Percentiles rank a stretch among this genome's conserved stretches.
phyloP scores from a whole-genome alignment of 2,888 invertebrate species.

The Hydroisotoma schaefferi region DNA sequence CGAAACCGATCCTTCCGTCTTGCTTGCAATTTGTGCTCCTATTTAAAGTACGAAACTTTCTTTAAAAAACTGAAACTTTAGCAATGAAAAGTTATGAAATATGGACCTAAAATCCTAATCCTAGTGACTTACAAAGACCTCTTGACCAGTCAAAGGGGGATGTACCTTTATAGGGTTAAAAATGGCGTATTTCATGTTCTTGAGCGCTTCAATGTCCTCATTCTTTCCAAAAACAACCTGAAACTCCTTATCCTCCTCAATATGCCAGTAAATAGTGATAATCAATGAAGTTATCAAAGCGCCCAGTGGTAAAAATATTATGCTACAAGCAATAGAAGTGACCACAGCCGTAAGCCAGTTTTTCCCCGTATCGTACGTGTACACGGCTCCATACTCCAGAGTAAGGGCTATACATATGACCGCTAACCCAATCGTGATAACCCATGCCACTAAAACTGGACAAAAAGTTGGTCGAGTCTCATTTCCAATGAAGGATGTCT shows the following conservation, averaged over 20 bases:
- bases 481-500: too few species aligned
- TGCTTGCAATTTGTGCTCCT: too few species aligned
- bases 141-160: conserved; percentile 23
- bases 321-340: too few species aligned
- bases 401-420: not conserved
- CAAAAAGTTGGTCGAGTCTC: too few species aligned
- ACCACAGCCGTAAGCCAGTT: too few species aligned
- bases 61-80: conserved; percentile 18
- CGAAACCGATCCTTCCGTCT: conserved; percentile 13
- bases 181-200: not conserved
- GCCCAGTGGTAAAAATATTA: too few species aligned
- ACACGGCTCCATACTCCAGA: too few species aligned
- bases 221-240: conserved; percentile 15
- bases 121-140: conserved; percentile 17
- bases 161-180: conserved; percentile 21
- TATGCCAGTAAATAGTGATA: too few species aligned
- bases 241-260: conserved; percentile 23
- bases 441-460: not conserved
- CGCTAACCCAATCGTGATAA: not conserved
- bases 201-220: not conserved
- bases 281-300: too few species aligned
- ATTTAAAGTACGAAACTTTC: too few species aligned
- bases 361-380: too few species aligned
- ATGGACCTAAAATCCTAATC: not conserved
- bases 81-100: not conserved